Evolutionary conservation across 2,113 vertebrate genomes (phyloP), one percentile per base, ranked within the genome.

Genomic region (Ictalurus punctatus): DNA sequence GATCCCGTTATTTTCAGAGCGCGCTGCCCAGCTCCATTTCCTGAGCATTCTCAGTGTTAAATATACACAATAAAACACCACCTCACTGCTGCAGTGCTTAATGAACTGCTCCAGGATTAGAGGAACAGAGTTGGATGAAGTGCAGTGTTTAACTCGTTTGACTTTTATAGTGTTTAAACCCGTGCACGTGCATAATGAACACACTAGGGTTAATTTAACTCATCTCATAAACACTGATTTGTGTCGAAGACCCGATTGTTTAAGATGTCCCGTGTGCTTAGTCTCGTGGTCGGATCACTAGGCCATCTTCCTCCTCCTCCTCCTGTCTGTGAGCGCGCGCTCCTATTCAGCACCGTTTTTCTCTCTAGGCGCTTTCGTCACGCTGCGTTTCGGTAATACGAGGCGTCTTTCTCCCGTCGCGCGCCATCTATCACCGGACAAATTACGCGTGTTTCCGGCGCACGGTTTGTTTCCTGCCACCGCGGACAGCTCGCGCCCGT

Each of bases 301-400:
- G 7, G 13, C 16, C 16, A 12, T 52, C 54, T 10, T 65, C 59
- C 40, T 13, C 37, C 40, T 67, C 25, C 27, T 67, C 25, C 13
- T 16, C 87, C 85, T 69, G 83, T 83, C 71, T 73, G 79, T 67
- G 25, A 86, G 79, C 89, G 88, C 84, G 78, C 14, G 34, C 21
- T 83, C 21, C 30, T 3, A 58, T 83, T 83, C 81, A 80, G 52
- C 54, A 34, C 30, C 52, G 54, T 30, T 23, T 82, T 19, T 82
- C 80, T 85, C 86, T 76, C 86, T 79, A 85, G 86, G 86, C 73
- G 84, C 52, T 84, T 90, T 91, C 83, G 91, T 92, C 92, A 91
- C 84, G 89, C 85, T 78, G 86, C 86, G 91, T 90, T 92, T 88
- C 52, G 87, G 61, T 91, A 91, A 92, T 92, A 80, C 88, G 71